Conservation (phyloP, 2,113 vertebrate species). For the Grus americana region DNA sequence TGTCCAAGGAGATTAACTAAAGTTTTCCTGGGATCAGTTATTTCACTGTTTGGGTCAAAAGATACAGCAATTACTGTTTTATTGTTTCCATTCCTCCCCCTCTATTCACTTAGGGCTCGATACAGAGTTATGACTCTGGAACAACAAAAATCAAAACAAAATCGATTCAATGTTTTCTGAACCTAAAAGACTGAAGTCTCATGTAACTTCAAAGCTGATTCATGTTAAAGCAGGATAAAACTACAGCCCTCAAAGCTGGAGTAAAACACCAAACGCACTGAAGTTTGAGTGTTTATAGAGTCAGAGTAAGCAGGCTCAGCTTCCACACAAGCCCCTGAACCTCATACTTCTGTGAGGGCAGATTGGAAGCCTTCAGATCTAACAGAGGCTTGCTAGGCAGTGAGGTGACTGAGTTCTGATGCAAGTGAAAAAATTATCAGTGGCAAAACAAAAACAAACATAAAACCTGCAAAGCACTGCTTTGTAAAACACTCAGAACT, state of each 20-base stretch:
- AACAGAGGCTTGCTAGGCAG: neutral
- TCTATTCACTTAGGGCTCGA: neutral
- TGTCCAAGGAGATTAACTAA: neutral
- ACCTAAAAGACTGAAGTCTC: neutral
- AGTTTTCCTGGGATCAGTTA: neutral
- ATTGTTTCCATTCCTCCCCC: neutral
- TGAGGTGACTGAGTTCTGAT: neutral
- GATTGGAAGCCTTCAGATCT: neutral
- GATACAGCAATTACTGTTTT: neutral
- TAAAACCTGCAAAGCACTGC: rapidly evolving
- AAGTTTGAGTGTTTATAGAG: neutral
- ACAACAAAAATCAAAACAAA: neutral
- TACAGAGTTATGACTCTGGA: neutral
- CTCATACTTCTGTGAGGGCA: neutral
- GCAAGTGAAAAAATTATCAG: neutral
- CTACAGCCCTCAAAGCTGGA: neutral
- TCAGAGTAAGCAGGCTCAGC: neutral
- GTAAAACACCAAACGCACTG: neutral
- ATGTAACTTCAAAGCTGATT: neutral
- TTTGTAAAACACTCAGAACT: neutral
- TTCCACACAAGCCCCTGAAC: neutral
- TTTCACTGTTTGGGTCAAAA: neutral
- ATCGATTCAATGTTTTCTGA: neutral
- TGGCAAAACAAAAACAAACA: neutral
- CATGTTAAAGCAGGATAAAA: neutral